phyloP scores from a whole-genome alignment of 2,797 vertebrate genomes.

The Gymnoscopelus braueri region DNA sequence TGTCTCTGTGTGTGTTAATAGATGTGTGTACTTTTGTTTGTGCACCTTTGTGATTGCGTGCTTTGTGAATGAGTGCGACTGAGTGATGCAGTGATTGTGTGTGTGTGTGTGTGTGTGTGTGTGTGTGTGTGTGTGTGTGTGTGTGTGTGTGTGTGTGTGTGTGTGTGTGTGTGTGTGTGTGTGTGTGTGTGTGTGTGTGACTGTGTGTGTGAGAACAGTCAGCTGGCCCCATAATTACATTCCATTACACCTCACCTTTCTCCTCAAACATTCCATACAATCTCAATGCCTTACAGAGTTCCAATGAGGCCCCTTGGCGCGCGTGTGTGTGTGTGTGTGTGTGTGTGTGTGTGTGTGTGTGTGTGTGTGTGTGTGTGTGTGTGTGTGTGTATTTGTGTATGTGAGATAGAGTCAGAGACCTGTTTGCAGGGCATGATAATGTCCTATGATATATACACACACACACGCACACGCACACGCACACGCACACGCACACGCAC shows the following conservation, averaged over 20 bases:
- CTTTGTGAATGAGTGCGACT: too few species aligned
- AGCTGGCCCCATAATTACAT: constrained; percentile 74
- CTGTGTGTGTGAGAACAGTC: constrained; percentile 47
- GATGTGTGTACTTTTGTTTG: too few species aligned
- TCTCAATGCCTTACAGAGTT: constrained; percentile 58
- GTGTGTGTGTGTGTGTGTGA: constrained; percentile 30
- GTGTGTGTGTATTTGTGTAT: constrained; percentile 18
- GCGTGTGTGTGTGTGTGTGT: constrained; percentile 19
- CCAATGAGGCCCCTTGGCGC: constrained; percentile 26
- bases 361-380: neutral
- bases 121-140: constrained; percentile 15
- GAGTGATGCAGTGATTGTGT: too few species aligned
- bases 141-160: constrained; percentile 2
- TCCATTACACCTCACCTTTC: constrained; percentile 76
- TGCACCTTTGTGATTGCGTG: too few species aligned
- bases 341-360: constrained; percentile 21
- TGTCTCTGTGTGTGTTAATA: too few species aligned
- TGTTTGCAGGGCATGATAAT: constrained; percentile 29
- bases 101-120: constrained; percentile 12
- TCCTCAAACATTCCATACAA: constrained; percentile 70
- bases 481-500: too few species aligned
- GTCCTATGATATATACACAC: constrained; percentile 15
- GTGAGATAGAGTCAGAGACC: constrained; percentile 26
- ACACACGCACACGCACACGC: constrained; percentile 11
- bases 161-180: constrained; percentile 17